phyloP scores from a whole-genome alignment of 2,113 vertebrate species.

The Pogonocichla stellata region DNA sequence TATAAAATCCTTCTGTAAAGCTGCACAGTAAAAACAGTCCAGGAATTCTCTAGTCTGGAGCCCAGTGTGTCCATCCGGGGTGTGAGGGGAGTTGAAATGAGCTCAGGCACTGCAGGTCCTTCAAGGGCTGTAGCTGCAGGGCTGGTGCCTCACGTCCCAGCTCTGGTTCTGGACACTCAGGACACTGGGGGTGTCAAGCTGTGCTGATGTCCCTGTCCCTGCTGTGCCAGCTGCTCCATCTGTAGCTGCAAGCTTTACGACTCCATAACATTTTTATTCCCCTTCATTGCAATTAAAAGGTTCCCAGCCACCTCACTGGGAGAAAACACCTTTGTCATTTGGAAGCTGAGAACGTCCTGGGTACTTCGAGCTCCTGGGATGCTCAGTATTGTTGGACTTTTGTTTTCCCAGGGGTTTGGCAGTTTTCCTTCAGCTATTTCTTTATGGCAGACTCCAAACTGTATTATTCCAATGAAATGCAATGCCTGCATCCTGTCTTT shows the following conservation, averaged over 20 bases:
- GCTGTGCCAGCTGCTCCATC: not conserved
- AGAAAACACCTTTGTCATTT: not conserved
- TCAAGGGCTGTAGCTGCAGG: not conserved
- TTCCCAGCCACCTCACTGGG: not conserved
- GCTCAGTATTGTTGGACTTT: not conserved
- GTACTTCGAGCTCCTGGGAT: not conserved
- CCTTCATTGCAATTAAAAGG: not conserved
- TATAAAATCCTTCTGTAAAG: not conserved
- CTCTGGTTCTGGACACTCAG: not conserved
- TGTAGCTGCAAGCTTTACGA: not conserved
- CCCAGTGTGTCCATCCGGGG: too few relatives aligned
- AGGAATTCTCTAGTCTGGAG: not conserved
- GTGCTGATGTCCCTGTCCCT: not conserved
- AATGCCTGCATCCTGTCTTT: not conserved
- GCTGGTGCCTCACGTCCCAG: not conserved
- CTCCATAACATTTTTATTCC: not conserved
- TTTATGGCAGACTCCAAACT: not conserved
- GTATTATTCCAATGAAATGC: not conserved
- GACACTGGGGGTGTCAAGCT: not conserved
- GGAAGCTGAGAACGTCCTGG: not conserved
- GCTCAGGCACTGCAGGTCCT: not conserved
- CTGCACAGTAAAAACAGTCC: fast-evolving
- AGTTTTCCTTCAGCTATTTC: not conserved
- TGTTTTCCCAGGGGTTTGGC: not conserved
- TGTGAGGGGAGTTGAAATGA: not conserved